Base-by-base conservation (phyloP, 1,140 invertebrate species). In the Scylla paramamosain region DNA sequence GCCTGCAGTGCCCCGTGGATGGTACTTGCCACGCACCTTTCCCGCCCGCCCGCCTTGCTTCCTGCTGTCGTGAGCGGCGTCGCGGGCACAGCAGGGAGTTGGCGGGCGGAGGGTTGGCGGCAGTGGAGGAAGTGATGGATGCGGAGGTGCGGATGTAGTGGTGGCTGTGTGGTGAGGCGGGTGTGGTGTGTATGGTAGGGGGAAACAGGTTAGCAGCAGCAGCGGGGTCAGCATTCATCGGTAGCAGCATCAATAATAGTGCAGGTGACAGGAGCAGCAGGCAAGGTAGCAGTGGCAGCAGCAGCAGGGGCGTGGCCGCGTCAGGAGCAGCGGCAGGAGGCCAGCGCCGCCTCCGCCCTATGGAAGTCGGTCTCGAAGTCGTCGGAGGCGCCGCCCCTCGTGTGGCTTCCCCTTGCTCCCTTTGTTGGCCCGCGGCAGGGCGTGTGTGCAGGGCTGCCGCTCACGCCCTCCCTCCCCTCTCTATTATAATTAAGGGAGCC, bases 251-350 rank as follows among this genome's bases (percentile, higher is more conserved):
- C 88, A 91, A 39, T 28, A 91, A 7, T 12, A 91, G 39, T 39
- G n/a, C 6, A 46, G n/a, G 52, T 28, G 67, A 52, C 52, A 92
- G 91, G 1, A 91, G 91, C 59, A 92, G 91, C 20, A 77, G 59
- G n/a, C 59, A 28, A 20, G 52, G 91, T n/a, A 48, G 29, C 12
- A 4, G 52, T 46, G 29, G 83, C 84, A 52, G 84, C 59, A 4
- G 46, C 29, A 12, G 84, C 83, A 16, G 45, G 8, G 84, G 83
- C 84, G 52, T 16, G 52, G 46, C 89, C 28, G 45, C 45, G 52
- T 20, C 28, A 48, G 89, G 31, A 32, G 86, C 31, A 29, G 86
- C 31, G 25, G 86, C 12, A 32, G 86, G n/a, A 32, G 45, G 29
- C 14, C 16, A 10, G 86, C 6, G 86, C 4, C 31, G 45, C 67